Conservation (phyloP, 2,113 vertebrate species). For the Siniperca knerii region DNA sequence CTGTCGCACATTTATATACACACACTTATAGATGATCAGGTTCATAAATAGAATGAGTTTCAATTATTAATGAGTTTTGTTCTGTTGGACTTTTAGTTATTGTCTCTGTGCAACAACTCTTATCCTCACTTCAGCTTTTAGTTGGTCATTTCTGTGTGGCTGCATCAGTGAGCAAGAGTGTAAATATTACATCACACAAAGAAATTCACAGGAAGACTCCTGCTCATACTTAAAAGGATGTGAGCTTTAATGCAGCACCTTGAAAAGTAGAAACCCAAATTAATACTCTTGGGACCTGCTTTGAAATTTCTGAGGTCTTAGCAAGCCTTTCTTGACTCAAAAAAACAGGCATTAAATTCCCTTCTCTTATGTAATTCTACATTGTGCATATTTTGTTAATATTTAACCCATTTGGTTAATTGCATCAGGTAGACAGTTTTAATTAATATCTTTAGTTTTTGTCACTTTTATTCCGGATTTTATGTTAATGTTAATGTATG, state of each 20-base stretch:
- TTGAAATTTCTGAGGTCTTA: conserved; percentile 30
- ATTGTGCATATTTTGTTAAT: neutral
- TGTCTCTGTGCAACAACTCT: conserved; percentile 20
- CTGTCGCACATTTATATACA: neutral
- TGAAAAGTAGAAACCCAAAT: conserved; percentile 36
- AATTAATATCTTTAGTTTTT: neutral
- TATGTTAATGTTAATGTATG: too few species aligned
- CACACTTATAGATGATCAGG: neutral
- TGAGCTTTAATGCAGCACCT: conserved; percentile 41
- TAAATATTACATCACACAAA: conserved; percentile 62
- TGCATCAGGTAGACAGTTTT: neutral
- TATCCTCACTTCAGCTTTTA: conserved; percentile 6
- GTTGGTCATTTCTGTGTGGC: conserved; percentile 27
- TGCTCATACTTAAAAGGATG: conserved; percentile 43
- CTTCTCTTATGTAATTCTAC: neutral
- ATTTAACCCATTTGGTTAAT: neutral
- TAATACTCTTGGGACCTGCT: conserved; percentile 35
- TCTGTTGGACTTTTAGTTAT: conserved; percentile 9
- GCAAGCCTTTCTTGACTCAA: neutral
- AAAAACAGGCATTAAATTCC: conserved; percentile 11
- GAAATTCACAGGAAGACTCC: conserved; percentile 7
- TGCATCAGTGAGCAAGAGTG: neutral
- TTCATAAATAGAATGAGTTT: conserved; percentile 22
- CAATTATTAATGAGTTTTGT: conserved; percentile 34
- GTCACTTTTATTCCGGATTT: neutral